Evolutionary conservation across 2,797 vertebrate species (phyloP).

Genomic region (Danio tinwini): DNA sequence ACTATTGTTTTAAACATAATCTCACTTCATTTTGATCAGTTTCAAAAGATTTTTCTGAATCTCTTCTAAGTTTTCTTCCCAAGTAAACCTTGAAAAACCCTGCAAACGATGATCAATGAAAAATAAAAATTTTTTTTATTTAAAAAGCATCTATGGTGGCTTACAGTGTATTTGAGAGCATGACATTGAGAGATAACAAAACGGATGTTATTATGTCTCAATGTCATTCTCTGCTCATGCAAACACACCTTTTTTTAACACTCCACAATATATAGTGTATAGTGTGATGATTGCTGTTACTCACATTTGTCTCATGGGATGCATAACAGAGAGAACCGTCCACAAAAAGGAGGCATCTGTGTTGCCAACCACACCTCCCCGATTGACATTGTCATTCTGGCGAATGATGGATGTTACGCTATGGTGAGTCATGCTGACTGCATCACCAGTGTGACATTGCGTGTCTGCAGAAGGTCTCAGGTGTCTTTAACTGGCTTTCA

Average conservation of each 20-base stretch:
- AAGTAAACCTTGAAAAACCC: no score
- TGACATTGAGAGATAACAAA: neutral
- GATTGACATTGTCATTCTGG: slow-evolving; percentile 92
- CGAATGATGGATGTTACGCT: slow-evolving; percentile 94
- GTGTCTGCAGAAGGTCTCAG: neutral
- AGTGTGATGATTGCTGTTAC: slow-evolving; percentile 9
- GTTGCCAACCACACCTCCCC: slow-evolving; percentile 97
- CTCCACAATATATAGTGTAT: neutral
- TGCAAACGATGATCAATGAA: no score
- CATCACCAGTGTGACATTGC: neutral
- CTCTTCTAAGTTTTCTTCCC: no score
- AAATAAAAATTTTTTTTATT: no score
- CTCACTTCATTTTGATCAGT: no score
- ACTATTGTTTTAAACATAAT: no score
- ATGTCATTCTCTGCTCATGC: neutral
- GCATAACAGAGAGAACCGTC: slow-evolving; percentile 86
- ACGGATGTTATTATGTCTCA: neutral
- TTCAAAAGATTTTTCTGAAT: no score
- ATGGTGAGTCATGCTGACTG: slow-evolving; percentile 83
- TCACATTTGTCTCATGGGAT: slow-evolving; percentile 30
- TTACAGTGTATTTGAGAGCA: neutral
- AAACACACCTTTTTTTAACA: neutral
- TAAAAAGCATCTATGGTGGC: no score
- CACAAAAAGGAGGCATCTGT: slow-evolving; percentile 94
- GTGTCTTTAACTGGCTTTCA: slow-evolving; percentile 8